Conservation (phyloP, 2,888 invertebrate genomes). For the Melanostoma mellinum region DNA sequence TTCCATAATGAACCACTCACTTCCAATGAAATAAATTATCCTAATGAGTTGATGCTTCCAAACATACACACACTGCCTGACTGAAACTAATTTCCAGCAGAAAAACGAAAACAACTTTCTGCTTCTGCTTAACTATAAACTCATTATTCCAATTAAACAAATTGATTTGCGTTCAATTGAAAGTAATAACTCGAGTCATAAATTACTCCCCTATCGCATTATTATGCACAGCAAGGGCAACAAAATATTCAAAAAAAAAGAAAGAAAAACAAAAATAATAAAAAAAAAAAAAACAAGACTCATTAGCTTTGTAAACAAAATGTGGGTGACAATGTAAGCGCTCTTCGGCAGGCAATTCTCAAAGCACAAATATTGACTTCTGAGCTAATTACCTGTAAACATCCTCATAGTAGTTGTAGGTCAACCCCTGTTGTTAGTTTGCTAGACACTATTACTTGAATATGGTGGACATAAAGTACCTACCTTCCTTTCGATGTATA, state of each 20-base stretch:
- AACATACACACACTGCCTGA: no score
- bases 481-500: conserved; percentile 1
- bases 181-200: conserved; percentile 53
- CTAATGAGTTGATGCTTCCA: no score
- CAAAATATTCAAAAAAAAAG: neutral
- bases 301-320: conserved; percentile 69
- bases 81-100: no score
- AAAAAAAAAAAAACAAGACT: conserved; percentile 44
- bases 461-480: neutral
- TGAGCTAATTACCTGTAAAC: conserved; percentile 71
- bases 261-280: conserved; percentile 4
- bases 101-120: no score
- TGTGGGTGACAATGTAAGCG: conserved; percentile 47
- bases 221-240: conserved; percentile 20
- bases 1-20: no score
- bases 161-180: conserved; percentile 67
- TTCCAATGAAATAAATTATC: no score
- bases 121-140: conserved; percentile 41
- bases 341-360: conserved; percentile 23
- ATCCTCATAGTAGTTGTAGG: conserved; percentile 50
- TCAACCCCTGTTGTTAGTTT: conserved; percentile 48
- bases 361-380: conserved; percentile 65
- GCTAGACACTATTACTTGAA: conserved; percentile 25
- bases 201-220: conserved; percentile 38
- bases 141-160: conserved; percentile 65